Evolutionary conservation across 2,888 invertebrate genomes (phyloP).

Genomic region (Isoperla grammatica): DNA sequence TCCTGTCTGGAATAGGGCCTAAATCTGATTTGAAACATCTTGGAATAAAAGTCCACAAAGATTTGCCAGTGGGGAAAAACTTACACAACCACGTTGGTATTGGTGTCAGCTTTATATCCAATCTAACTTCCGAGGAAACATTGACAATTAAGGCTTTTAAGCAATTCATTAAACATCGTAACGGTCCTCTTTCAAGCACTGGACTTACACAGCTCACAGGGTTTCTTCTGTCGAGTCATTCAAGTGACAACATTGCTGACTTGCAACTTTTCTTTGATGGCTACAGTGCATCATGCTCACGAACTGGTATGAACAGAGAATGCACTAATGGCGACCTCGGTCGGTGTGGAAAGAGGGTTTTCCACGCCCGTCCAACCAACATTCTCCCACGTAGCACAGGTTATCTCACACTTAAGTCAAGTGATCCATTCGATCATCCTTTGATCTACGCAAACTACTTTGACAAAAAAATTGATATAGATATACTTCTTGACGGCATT

Average conservation of each 20-base stretch:
- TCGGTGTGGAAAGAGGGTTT: constrained; percentile 9
- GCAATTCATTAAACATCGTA: constrained; percentile 54
- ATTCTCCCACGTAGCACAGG: constrained; percentile 36
- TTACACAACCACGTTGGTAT: constrained; percentile 62
- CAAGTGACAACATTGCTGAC: constrained; percentile 56
- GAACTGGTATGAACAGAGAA: constrained; percentile 44
- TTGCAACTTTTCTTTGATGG: constrained; percentile 62
- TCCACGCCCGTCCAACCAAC: constrained; percentile 34
- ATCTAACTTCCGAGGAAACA: constrained; percentile 38
- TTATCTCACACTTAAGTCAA: constrained; percentile 49
- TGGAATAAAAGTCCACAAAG: constrained; percentile 54
- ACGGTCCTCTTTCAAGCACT: constrained; percentile 58
- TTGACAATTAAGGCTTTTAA: constrained; percentile 42
- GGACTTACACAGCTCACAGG: constrained; percentile 64
- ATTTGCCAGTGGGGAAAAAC: constrained; percentile 62
- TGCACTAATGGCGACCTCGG: constrained; percentile 20
- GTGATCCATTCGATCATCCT: constrained; percentile 63
- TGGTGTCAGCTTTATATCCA: constrained; percentile 50
- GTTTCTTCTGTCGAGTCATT: constrained; percentile 54
- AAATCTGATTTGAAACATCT: constrained; percentile 48
- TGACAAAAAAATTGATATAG: constrained; percentile 57
- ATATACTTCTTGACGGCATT: constrained; percentile 58
- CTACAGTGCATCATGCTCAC: constrained; percentile 55
- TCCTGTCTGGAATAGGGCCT: constrained; percentile 69
- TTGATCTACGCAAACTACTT: constrained; percentile 72